Conservation (phyloP, 2,888 invertebrate genomes). For the Dascillus cervinus region DNA sequence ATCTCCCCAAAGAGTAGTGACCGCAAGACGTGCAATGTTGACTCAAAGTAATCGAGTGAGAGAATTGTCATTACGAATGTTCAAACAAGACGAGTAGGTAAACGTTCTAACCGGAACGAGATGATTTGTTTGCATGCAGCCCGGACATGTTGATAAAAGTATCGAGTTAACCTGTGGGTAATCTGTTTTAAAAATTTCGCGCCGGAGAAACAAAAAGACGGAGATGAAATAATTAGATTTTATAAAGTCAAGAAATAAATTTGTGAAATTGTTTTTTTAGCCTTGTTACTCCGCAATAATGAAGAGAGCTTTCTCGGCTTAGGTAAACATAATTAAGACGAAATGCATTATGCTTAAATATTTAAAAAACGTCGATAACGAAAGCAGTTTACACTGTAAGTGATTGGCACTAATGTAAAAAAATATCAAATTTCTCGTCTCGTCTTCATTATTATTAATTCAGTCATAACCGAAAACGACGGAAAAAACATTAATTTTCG, state of each 20-base stretch:
- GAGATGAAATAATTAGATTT: too few species aligned
- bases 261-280: constrained; percentile 2
- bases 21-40: constrained; percentile 32
- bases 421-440: background rate
- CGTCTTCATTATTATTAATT: background rate
- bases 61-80: constrained; percentile 25
- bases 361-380: background rate
- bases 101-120: too few species aligned
- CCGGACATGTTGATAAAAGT: too few species aligned
- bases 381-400: background rate
- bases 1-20: constrained; percentile 29
- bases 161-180: too few species aligned
- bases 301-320: background rate
- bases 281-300: background rate
- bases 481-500: too few species aligned
- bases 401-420: background rate
- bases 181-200: too few species aligned
- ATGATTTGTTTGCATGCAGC: too few species aligned
- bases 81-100: constrained; percentile 15
- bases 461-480: background rate
- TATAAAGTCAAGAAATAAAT: constrained; percentile 10
- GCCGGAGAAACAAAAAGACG: too few species aligned
- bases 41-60: constrained; percentile 27
- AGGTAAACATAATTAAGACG: background rate
- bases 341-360: background rate